Evolutionary conservation across 2,113 vertebrate genomes (phyloP).

Genomic region (Thunnus thynnus): DNA sequence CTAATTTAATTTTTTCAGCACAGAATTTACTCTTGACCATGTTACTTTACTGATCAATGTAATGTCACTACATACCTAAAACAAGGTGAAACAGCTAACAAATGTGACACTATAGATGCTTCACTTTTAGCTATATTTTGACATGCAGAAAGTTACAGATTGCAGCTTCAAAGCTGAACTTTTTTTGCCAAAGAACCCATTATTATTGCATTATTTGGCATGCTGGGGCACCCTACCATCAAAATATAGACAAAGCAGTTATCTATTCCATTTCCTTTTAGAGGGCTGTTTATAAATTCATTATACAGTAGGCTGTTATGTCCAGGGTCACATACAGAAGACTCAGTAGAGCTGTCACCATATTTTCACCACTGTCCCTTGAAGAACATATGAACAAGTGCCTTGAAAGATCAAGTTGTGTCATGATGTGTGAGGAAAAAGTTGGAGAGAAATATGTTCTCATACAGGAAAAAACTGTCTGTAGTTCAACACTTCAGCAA

Average conservation of each 20-base stretch:
- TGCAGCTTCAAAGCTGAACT: neutral
- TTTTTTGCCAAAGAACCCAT: neutral
- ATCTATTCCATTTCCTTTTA: neutral
- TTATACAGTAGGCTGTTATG: neutral
- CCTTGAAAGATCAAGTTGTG: neutral
- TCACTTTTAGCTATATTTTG: neutral
- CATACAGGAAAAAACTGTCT: constrained; percentile 4
- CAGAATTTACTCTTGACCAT: neutral
- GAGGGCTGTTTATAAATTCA: neutral
- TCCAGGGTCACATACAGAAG: neutral
- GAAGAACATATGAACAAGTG: neutral
- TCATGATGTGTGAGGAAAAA: neutral
- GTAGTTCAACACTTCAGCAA: neutral
- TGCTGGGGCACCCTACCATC: neutral
- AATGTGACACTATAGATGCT: neutral
- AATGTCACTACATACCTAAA: neutral
- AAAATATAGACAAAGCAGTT: constrained; percentile 8
- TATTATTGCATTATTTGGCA: constrained; percentile 11
- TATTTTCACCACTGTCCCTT: neutral
- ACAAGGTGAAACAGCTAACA: neutral
- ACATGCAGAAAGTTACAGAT: constrained; percentile 12
- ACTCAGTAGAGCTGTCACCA: neutral
- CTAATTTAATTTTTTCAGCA: neutral
- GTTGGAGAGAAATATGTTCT: neutral
- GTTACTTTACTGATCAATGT: neutral